These are phyloP conservation scores for Chionis minor DNA, from an alignment of 2,113 vertebrate species.

Conservation along the genomic window DNA sequence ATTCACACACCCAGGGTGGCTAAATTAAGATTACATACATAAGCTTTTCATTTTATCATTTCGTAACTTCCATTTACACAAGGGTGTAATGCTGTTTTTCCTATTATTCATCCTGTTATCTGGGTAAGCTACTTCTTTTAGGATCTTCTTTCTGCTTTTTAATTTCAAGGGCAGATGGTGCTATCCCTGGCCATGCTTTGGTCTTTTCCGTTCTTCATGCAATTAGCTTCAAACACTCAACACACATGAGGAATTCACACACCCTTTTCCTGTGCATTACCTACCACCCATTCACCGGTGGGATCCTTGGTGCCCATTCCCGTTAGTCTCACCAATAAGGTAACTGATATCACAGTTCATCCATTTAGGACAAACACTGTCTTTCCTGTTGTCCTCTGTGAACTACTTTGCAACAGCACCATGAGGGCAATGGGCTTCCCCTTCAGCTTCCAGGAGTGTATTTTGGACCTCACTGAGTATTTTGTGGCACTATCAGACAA, in stretches of 20 bases:
- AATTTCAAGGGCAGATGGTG: neutral
- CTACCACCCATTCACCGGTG: neutral
- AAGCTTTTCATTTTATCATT: neutral
- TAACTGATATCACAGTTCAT: neutral
- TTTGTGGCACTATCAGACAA: neutral
- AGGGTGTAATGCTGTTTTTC: neutral
- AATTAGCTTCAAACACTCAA: neutral
- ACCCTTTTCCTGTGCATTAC: neutral
- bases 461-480: neutral
- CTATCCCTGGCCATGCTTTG: neutral
- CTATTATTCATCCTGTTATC: neutral
- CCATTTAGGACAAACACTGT: neutral
- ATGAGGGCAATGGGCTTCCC: neutral
- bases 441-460: neutral
- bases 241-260: neutral
- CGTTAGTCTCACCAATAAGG: rapidly evolving
- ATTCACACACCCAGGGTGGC: neutral
- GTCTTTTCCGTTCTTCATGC: neutral
- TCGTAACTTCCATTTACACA: neutral
- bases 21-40: neutral
- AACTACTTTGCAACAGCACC: neutral
- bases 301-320: neutral
- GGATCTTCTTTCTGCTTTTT: neutral
- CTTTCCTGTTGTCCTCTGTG: neutral
- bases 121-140: neutral